A percentile compares a stretch with the other conserved stretches of the same genome.
Conservation (phyloP, 2,797 vertebrate species). For the Oryzias sinensis region DNA sequence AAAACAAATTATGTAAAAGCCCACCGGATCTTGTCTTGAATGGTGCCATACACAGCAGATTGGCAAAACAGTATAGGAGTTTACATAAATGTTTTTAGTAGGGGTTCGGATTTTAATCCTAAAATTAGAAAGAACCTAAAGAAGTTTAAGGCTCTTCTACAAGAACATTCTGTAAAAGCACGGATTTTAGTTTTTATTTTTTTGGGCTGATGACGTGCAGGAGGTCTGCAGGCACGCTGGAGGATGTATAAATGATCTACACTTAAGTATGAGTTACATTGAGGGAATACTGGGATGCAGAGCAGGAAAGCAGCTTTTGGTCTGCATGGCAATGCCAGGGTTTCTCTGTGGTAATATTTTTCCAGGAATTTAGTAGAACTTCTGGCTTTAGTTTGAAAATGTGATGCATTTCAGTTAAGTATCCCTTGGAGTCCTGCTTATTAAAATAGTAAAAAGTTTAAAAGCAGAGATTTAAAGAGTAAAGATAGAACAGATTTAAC, state of each 20-base stretch:
- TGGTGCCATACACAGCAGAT: neutral
- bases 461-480: no score
- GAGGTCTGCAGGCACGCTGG: no score
- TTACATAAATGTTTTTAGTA: neutral
- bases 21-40: neutral
- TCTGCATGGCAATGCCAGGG: neutral
- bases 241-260: no score
- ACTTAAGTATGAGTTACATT: no score
- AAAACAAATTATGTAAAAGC: no score
- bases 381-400: neutral
- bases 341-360: neutral
- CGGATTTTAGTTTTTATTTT: neutral
- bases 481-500: no score
- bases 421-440: neutral
- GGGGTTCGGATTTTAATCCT: slow-evolving; percentile 6
- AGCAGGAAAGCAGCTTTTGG: neutral
- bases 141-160: neutral
- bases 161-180: neutral
- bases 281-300: no score
- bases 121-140: neutral
- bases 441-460: neutral
- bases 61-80: neutral
- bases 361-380: neutral
- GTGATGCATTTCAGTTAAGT: neutral
- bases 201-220: neutral